Evolutionary conservation across 2,797 vertebrate species (phyloP).

Genomic region (Halcyon leucocephala): DNA sequence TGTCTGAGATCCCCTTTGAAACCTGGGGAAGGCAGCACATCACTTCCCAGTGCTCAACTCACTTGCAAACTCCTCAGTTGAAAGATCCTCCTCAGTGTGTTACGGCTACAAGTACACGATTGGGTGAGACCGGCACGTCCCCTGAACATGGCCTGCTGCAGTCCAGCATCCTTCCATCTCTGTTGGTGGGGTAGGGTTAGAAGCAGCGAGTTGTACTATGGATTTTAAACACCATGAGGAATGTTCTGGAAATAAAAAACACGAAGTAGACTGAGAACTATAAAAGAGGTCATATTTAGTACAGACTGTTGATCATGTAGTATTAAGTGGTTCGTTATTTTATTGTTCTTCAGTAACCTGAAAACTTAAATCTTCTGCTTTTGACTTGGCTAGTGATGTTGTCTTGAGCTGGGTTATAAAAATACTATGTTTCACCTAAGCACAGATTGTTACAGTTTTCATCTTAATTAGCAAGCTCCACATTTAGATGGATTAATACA

Average conservation of each 20-base stretch:
- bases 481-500: conserved; percentile 70
- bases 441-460: conserved; percentile 69
- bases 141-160: neutral
- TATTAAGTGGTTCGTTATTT: conserved; percentile 10
- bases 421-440: conserved; percentile 60
- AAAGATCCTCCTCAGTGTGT: neutral
- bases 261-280: neutral
- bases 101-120: accelerated
- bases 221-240: neutral
- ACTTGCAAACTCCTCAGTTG: neutral
- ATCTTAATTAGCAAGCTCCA: conserved; percentile 71
- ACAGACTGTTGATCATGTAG: neutral
- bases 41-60: neutral
- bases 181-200: neutral
- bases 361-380: conserved; percentile 26
- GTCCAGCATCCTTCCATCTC: neutral
- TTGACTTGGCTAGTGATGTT: conserved; percentile 23
- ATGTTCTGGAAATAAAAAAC: neutral
- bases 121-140: neutral
- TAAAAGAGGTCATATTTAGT: neutral
- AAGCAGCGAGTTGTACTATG: neutral
- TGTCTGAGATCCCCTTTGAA: neutral
- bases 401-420: conserved; percentile 43
- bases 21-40: neutral
- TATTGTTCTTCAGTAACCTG: conserved; percentile 27